Evolutionary conservation across 23 tunicate species (phyloP).

Genomic region (Styela clava): DNA sequence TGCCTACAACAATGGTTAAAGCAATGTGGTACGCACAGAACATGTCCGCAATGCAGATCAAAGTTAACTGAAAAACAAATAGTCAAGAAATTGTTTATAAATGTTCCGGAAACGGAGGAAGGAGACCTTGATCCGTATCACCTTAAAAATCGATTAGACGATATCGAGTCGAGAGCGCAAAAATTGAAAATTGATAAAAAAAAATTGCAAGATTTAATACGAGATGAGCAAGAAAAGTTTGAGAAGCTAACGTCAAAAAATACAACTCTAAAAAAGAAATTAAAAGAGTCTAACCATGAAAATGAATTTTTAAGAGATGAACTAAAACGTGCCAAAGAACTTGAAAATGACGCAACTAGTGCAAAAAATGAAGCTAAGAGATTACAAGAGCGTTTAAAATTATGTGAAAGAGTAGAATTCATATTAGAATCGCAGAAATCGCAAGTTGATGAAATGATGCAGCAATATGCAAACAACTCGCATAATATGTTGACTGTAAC

Average conservation of each 20-base stretch:
- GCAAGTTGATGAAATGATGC: conserved; percentile 73
- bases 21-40: conserved; percentile 27
- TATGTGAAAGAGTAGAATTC: conserved; percentile 51
- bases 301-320: conserved; percentile 40
- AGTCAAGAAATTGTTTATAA: conserved; percentile 14
- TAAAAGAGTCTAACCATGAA: conserved; percentile 21
- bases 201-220: conserved; percentile 24
- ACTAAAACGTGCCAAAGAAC: conserved; percentile 20
- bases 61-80: conserved; percentile 23
- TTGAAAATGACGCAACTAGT: neutral
- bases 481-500: conserved; percentile 38
- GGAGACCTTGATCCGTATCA: conserved; percentile 51
- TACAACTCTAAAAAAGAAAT: conserved; percentile 24
- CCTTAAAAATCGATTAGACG: conserved; percentile 53
- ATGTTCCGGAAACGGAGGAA: conserved; percentile 47
- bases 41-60: conserved; percentile 88
- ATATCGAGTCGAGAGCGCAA: neutral
- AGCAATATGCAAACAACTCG: conserved; percentile 1
- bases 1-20: conserved; percentile 69
- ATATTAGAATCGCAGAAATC: conserved; percentile 51
- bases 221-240: conserved; percentile 25
- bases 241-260: conserved; percentile 24
- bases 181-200: conserved; percentile 26
- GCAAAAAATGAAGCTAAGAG: conserved; percentile 36
- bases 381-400: conserved; percentile 35